Evolutionary conservation across 2,888 invertebrate genomes (phyloP).

Genomic region (Drosophila planitibia): DNA sequence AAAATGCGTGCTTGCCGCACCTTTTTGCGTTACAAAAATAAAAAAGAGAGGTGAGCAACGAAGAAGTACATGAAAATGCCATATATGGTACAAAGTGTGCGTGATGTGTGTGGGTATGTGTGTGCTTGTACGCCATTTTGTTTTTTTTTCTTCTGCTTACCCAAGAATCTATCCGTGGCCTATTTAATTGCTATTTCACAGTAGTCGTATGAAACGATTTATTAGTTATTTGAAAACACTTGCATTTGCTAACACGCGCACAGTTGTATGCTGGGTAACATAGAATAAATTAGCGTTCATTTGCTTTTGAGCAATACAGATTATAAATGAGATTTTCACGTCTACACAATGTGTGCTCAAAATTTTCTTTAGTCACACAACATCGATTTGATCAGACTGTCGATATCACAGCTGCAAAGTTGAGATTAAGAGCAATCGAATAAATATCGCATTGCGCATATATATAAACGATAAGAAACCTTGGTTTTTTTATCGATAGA

Average conservation of each 20-base stretch:
- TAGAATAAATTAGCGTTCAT: constrained; percentile 20
- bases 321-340: constrained; percentile 29
- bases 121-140: constrained; percentile 50
- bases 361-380: constrained; percentile 30
- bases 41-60: constrained; percentile 7
- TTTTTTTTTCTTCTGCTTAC: constrained; percentile 52
- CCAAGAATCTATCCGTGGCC: constrained; percentile 46
- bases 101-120: constrained; percentile 8
- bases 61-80: constrained; percentile 20
- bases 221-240: constrained; percentile 16
- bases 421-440: constrained; percentile 6
- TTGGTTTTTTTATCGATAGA: background rate
- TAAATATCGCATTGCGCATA: background rate
- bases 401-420: constrained; percentile 5
- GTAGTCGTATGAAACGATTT: background rate
- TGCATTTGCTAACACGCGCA: constrained; percentile 23
- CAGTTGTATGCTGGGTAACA: constrained; percentile 26
- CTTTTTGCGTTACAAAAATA: constrained; percentile 13
- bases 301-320: constrained; percentile 7
- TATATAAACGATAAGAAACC: background rate
- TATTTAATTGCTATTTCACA: constrained; percentile 25
- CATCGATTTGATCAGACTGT: constrained; percentile 20
- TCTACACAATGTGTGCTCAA: constrained; percentile 30
- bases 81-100: constrained; percentile 18
- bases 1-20: constrained; percentile 19